These are phyloP conservation scores for Pachyrhynchus sulphureomaculatus DNA, from an alignment of 1,140 invertebrate species.

Conservation along the genomic window DNA sequence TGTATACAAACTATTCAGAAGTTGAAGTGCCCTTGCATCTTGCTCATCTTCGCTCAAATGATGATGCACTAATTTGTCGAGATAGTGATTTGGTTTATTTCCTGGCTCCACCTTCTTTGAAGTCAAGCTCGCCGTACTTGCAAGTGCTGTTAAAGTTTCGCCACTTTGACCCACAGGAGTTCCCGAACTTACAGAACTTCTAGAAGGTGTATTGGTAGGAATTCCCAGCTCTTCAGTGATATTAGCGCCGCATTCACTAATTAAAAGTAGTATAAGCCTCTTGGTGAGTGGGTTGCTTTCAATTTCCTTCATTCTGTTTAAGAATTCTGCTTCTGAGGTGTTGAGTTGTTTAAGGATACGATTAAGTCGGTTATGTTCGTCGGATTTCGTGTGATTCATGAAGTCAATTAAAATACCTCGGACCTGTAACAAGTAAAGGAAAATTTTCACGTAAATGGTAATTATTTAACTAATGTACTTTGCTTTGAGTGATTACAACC, in stretches of 20 bases:
- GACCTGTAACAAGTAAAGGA: conserved; percentile 29
- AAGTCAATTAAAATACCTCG: conserved; percentile 49
- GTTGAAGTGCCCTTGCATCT: conserved; percentile 74
- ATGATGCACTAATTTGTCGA: conserved; percentile 35
- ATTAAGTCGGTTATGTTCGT: conserved; percentile 40
- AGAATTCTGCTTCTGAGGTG: conserved; percentile 67
- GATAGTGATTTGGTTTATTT: conserved; percentile 13
- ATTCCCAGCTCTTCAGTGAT: conserved; percentile 64
- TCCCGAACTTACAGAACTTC: background rate
- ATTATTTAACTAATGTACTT: too few species aligned
- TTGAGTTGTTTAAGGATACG: conserved; percentile 75
- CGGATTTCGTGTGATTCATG: conserved; percentile 42
- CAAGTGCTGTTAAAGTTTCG: background rate
- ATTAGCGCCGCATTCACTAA: conserved; percentile 71
- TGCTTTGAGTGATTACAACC: background rate
- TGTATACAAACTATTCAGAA: conserved; percentile 78
- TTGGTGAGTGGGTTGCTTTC: conserved; percentile 73
- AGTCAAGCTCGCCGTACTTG: background rate
- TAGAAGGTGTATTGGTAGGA: conserved; percentile 54
- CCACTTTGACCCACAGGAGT: background rate
- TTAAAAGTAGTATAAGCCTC: conserved; percentile 71
- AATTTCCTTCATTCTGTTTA: conserved; percentile 78
- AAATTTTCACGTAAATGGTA: too few species aligned
- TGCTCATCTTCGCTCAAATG: conserved; percentile 55
- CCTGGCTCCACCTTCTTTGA: background rate